Evolutionary conservation across 2,113 vertebrate species (phyloP), one percentile per base, ranked within the genome.

Genomic region (Caranx melampygus): DNA sequence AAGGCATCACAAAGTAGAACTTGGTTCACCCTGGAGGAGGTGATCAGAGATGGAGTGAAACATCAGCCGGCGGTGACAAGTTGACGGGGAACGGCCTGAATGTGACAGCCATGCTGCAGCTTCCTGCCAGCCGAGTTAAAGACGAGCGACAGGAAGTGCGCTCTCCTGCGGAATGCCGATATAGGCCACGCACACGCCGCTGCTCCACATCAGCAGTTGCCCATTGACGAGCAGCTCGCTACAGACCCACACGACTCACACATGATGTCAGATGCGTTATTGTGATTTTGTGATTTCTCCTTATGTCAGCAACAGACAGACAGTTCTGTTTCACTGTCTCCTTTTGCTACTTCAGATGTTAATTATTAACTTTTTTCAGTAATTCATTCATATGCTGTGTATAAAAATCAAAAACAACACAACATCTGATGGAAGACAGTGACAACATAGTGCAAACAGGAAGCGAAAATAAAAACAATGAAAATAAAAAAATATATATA

Each of bases 71-170:
- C 11, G 81, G 72, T 83, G 87, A 86, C 83, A 82, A 78, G 35
- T 78, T 91, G 89, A 89, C 83, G 54, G 80, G 58, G 65, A 82
- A 45, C 62, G 66, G 75, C 60, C 68, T n/a, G 66, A 60, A 73
- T 79, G 37, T 89, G 87, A 91, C 85, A 89, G 78, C 57, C 55
- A 16, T 51, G 4, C 73, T 2, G 75, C 58, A 67, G 84, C 85
- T 75, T 86, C 72, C 81, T 72, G 85, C 73, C 87, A 77, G 64
- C 51, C 2, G 11, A 68, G 75, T 59, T 2, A 11, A 34, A 76
- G 78, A 77, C 40, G 51, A 84, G 85, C 62, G 83, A 78, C 89
- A 82, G 81, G 16, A 58, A n/a, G 31, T 60, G 64, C 65, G 1
- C 55, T 76, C 66, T 76, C 68, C 70, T 34, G 20, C 33, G 18